Base-by-base conservation (phyloP, 2,113 vertebrate genomes). In the Psammodynastes pulverulentus region DNA sequence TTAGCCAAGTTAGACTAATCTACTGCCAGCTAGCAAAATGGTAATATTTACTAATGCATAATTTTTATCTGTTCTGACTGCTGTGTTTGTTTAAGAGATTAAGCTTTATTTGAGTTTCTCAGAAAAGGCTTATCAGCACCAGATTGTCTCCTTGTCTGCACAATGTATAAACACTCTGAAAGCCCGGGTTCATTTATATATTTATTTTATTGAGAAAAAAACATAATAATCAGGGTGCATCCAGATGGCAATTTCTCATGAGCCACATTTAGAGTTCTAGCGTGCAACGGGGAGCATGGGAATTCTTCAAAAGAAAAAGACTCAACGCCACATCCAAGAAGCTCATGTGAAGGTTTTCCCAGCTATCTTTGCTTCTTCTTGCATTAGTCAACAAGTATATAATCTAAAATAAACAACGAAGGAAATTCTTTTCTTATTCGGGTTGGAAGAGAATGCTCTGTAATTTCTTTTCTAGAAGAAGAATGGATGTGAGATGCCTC, bases 61-160 rank as follows among this genome's bases (percentile, higher is more conserved):
- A 62, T 86, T 89, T 3, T 91, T 48, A 46, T 94, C 87, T 92
- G 0, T 90, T 93, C 84, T 53, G 53, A 85, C 93, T 29, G 91
- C 90, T 93, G 91, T 89, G 87, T 94, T 94, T 93, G 85, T 94
- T 93, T 86, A 94, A 39, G 86, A 84, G 86, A 12, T 93, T 88
- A 91, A 86, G 4, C 43, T 10, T 0, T 45, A 10, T 94, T 93
- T 94, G 85, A 88, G 91, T 92, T 95, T 95, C 94, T 91, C 45
- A 89, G 67, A 92, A 94, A 92, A 51, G 85, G 9, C 87, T 67
- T 34, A 84, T 1, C n/a, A 85, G 89, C 12, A 1, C 51, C 90
- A 91, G 84, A 86, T 91, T 91, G 79, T 91, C 62, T 90, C 51
- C 85, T 84, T 86, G 90, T 85, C 79, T 86, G 90, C 51, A 34